These are phyloP conservation scores for Parasteatoda tepidariorum DNA, from an alignment of 1,140 invertebrate genomes.

Conservation along the genomic window DNA sequence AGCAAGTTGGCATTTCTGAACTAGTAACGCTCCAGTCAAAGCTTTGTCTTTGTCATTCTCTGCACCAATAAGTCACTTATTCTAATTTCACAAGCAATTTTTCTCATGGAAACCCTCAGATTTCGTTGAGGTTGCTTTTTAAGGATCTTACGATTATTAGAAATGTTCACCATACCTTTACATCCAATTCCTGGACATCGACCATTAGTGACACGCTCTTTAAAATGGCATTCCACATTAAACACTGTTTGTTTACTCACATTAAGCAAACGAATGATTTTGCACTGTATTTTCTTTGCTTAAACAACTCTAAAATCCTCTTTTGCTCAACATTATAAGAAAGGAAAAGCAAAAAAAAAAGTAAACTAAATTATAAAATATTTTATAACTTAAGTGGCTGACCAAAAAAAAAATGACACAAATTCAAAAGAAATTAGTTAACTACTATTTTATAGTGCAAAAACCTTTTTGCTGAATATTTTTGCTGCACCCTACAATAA, in stretches of 20 bases:
- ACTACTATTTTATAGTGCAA: no score
- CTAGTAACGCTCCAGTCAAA: no score
- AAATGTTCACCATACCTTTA: neutral
- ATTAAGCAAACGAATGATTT: neutral
- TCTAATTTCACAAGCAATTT: neutral
- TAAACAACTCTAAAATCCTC: no score
- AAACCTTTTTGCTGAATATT: no score
- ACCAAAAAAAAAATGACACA: no score
- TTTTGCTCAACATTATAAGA: no score
- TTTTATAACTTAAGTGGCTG: no score
- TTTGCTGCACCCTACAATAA: no score
- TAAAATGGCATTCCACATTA: neutral
- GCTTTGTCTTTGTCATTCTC: neutral
- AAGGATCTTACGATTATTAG: neutral
- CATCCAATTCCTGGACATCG: neutral
- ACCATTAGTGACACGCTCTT: neutral
- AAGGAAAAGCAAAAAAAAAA: no score
- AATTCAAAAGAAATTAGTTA: no score
- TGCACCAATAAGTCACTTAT: neutral
- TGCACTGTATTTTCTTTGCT: neutral
- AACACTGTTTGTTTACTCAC: neutral
- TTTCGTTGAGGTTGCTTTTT: neutral
- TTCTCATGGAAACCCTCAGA: slow-evolving; percentile 1
- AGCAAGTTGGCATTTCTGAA: no score
- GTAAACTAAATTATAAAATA: no score